Evolutionary conservation across 1,140 invertebrate species (phyloP), one percentile per base, ranked within the genome.

Genomic region (Cyclina sinensis): DNA sequence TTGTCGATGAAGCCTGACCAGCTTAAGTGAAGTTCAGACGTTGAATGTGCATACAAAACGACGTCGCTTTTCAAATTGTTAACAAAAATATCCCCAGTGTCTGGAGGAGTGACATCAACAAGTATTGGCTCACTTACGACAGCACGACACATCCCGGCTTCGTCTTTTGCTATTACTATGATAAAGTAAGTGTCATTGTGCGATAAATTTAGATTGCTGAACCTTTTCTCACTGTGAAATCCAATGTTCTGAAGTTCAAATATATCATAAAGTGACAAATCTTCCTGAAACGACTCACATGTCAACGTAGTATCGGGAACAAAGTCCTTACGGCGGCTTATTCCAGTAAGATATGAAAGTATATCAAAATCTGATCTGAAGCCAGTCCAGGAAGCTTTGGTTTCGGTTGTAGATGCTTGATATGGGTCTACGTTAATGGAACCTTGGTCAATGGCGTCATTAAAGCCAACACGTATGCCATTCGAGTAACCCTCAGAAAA

Each of bases 391-490:
- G 83, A 85, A n/a, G 57, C 70, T 35, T 51, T 46, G 7, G 73
- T 24, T 0, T 1, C n/a, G 14, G 35, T 57, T 7, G 51, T 57
- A 21, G 83, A 74, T 21, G 24, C 27, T 59, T 85, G 68, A 39
- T 76, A 85, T 39, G 39, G 54, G 12, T 30, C n/a, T 14, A 76
- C 21, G 21, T 46, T 39, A 9, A 85, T 24, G 14, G 46, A 39
- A n/a, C 83, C 83, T 37, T 68, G n/a, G 24, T 16, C 30, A 21
- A 85, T 76, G 0, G 37, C 83, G 39, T 85, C 83, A 24, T 76
- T 37, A 76, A 76, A 85, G 14, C 83, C 83, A 35, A 85, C 83
- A 5, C 70, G 46, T 24, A 85, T 85, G n/a, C 83, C 83, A 35
- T 85, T 85, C 0, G 68, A 74, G n/a, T 85, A 85, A n/a, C 68